A percentile compares a stretch with the other conserved stretches of the same genome.
These are phyloP conservation scores for Hermaeophaga mercurialis DNA, from an alignment of 2,888 invertebrate species.

Conservation along the genomic window DNA sequence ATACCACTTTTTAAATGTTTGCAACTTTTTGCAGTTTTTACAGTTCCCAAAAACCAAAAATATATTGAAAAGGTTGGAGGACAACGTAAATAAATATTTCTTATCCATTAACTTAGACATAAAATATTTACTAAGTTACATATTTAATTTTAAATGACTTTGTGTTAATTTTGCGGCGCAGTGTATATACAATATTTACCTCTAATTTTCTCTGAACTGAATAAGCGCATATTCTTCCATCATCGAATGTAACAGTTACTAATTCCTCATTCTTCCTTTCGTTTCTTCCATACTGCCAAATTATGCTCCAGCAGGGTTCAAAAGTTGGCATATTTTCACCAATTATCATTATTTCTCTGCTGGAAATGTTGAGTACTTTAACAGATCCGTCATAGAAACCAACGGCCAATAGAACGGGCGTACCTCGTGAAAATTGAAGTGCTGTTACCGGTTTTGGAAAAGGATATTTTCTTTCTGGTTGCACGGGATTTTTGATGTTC, in stretches of 20 bases:
- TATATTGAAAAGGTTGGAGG: too few relatives aligned
- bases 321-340: conserved; percentile 42
- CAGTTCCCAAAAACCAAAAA: too few relatives aligned
- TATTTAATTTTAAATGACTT: too few relatives aligned
- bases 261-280: conserved; percentile 53
- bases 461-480: conserved; percentile 72
- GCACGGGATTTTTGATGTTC: conserved; percentile 80
- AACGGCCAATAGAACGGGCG: conserved; percentile 75
- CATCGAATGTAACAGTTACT: conserved; percentile 61
- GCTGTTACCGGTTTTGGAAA: conserved; percentile 71
- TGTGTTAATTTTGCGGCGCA: too few relatives aligned
- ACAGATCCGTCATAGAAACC: conserved; percentile 77
- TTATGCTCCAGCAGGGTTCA: conserved; percentile 45
- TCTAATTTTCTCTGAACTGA: conserved; percentile 37
- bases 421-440: conserved; percentile 69
- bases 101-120: too few relatives aligned
- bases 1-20: too few relatives aligned
- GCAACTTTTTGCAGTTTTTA: too few relatives aligned
- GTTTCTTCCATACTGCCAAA: conserved; percentile 42
- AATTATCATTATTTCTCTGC: conserved; percentile 49
- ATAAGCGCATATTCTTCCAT: conserved; percentile 58
- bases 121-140: too few relatives aligned
- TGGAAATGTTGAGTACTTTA: conserved; percentile 72
- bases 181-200: too few relatives aligned
- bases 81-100: too few relatives aligned